A percentile compares a stretch with the other conserved stretches of the same genome.
Conservation (phyloP, 2,113 vertebrate species). For the Thomomys bottae region DNA sequence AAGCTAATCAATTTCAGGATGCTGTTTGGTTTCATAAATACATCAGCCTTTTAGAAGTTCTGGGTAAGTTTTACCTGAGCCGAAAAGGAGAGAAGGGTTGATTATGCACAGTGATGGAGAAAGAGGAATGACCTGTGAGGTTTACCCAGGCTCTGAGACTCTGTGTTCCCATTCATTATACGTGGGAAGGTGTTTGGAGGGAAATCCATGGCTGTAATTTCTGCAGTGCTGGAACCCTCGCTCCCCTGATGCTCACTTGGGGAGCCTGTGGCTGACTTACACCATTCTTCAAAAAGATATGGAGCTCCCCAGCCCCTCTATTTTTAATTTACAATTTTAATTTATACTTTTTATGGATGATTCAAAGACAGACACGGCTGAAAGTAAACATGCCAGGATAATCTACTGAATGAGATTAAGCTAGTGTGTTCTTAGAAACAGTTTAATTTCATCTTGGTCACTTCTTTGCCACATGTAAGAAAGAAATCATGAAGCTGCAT, state of each 20-base stretch:
- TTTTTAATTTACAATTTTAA: slow-evolving; percentile 81
- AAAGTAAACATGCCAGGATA: slow-evolving; percentile 75
- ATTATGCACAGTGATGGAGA: background rate
- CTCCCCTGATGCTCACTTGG: slow-evolving; percentile 54
- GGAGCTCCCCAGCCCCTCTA: slow-evolving; percentile 62
- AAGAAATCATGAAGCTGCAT: slow-evolving; percentile 1
- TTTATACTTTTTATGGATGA: slow-evolving; percentile 72
- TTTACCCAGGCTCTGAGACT: slow-evolving; percentile 10
- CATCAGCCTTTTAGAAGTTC: slow-evolving; percentile 30
- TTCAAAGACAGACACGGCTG: slow-evolving; percentile 3
- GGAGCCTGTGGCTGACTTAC: slow-evolving; percentile 58
- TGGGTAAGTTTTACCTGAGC: background rate
- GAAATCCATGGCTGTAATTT: slow-evolving; percentile 65
- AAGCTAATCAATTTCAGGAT: slow-evolving; percentile 18
- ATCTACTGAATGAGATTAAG: slow-evolving; percentile 74
- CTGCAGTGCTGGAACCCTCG: slow-evolving; percentile 34
- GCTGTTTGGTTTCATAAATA: slow-evolving; percentile 46
- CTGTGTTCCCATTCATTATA: background rate
- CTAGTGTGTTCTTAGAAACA: slow-evolving; percentile 68
- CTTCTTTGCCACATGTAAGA: slow-evolving; percentile 72
- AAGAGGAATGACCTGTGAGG: slow-evolving; percentile 53
- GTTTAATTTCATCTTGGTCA: slow-evolving; percentile 70
- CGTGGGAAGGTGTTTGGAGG: slow-evolving; percentile 44
- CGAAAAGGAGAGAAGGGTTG: background rate
- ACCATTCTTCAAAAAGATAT: slow-evolving; percentile 80